Percentiles rank a stretch among this genome's conserved stretches.
Evolutionary conservation across 2,797 vertebrate genomes (phyloP).

Genomic region (Neosalanx taihuensis): DNA sequence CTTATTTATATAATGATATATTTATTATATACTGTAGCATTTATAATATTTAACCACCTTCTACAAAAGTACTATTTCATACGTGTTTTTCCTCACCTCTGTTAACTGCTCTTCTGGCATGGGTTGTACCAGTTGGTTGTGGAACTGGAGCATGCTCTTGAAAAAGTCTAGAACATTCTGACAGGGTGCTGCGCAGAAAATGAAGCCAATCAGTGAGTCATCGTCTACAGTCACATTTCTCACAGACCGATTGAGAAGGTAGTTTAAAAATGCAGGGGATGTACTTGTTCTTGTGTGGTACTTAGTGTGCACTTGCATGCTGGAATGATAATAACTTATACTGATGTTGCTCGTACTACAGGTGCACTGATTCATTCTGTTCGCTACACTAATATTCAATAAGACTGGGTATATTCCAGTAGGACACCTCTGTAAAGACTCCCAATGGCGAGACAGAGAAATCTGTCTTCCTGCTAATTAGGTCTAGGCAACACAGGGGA

Average conservation of each 20-base stretch:
- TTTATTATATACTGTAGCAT: not conserved
- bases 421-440: not conserved
- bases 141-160: constrained; percentile 92
- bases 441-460: not conserved
- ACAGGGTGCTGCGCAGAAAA: constrained; percentile 84
- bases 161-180: constrained; percentile 96
- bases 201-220: constrained; percentile 34
- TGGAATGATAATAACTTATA: not conserved
- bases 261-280: not conserved
- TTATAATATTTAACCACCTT: not conserved
- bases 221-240: not conserved
- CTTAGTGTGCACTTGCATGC: not conserved
- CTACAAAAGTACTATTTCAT: not conserved
- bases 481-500: constrained; percentile 25
- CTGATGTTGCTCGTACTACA: not conserved
- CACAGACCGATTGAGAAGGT: constrained; percentile 4
- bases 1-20: not conserved
- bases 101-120: constrained; percentile 86
- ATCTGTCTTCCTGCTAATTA: constrained; percentile 24
- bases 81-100: constrained; percentile 76
- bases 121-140: constrained; percentile 89
- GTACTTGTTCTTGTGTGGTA: not conserved
- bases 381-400: not conserved
- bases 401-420: not conserved
- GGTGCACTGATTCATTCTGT: not conserved